Base-by-base conservation (phyloP, 2,797 vertebrate species). In the Catamblyrhynchus diadema region DNA sequence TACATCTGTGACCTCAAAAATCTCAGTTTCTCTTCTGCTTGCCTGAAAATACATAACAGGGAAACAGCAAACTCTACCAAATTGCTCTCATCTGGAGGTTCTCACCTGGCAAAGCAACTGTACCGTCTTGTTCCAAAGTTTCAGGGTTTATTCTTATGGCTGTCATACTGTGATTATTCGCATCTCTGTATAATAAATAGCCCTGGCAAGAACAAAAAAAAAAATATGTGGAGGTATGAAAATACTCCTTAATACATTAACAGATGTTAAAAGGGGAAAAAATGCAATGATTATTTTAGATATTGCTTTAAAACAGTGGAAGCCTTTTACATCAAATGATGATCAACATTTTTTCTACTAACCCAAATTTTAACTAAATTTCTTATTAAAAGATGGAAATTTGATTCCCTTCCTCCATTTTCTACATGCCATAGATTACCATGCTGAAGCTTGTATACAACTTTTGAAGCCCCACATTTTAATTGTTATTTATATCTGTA, bases 111-210 rank as follows among this genome's bases (percentile, higher is more conserved):
- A 99, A 98, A 84, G 99, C 97, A 93, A 99, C 98, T 61, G 98
- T 98, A 70, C 99, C 99, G 54, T 99, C 99, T 79, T 99, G 99
- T 93, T 99, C 99, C 98, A 99, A 95, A 84, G 99, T 99, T 97
- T 99, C 99, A 66, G 99, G 99, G 97, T 99, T 99, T 98, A 99
- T 99, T 98, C 99, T 99, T 97, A 99, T 86, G 83, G 99, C 99
- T 54, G 99, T 98, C 98, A 99, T 98, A 94, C 98, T 98, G 97
- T 99, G 99, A 97, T 98, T 99, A 98, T 98, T 99, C 35, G 97
- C 97, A 97, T 99, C 99, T 97, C 98, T 99, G 97, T 99, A 99
- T 85, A 99, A 98, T 97, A 99, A 98, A 97, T 97, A 99, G 86
- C 99, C 99, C 99, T 99, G 89, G 60, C 42, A 96, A 90, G 11